Base-by-base conservation (phyloP, 1,140 invertebrate species). In the Polyergus mexicanus region DNA sequence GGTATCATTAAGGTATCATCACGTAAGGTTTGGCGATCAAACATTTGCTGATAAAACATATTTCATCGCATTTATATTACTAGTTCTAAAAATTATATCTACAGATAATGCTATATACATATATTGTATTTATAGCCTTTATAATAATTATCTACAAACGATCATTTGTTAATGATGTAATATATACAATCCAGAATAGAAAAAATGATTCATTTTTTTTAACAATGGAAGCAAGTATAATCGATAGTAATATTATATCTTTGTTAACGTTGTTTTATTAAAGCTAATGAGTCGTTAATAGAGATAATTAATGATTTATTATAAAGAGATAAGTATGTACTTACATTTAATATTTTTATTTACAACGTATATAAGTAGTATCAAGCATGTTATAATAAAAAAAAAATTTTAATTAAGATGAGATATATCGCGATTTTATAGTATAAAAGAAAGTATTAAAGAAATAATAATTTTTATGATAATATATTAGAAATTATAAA, bases 391-490 rank as follows among this genome's bases (percentile, higher is more conserved):
- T 66, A 44, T 51, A 35, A 32, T 71, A 71, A 71, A 3, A 65
- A n/a, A 51, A 35, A 77, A n/a, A n/a, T n/a, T 51, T 32, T 22
- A 32, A 58, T 75, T 10, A 5, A 28, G 6, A 38, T 58, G 22
- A 58, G 32, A 16, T 38, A 51, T 19, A 51, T 38, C 19, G 0
- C 66, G 2, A 28, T 44, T 65, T 69, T 16, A 68, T 22, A 16
- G 16, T 19, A 58, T 58, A 19, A 44, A n/a, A 28, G 7, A 28
- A 3, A 62, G 44, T 35, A n/a, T 71, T 51, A 19, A 60, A 38
- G 1, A 74, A 75, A 41, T 41, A 32, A 75, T 60, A 75, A 60
- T 76, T 51, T 51, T 44, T 58, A 60, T 38, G 19, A 58, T 75
- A 38, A 44, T 44, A 44, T 44, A 44, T 8, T 44, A 74, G 2